Evolutionary conservation across 2,113 vertebrate genomes (phyloP), one percentile per base, ranked within the genome.

Genomic region (Nannobrachium achirus): DNA sequence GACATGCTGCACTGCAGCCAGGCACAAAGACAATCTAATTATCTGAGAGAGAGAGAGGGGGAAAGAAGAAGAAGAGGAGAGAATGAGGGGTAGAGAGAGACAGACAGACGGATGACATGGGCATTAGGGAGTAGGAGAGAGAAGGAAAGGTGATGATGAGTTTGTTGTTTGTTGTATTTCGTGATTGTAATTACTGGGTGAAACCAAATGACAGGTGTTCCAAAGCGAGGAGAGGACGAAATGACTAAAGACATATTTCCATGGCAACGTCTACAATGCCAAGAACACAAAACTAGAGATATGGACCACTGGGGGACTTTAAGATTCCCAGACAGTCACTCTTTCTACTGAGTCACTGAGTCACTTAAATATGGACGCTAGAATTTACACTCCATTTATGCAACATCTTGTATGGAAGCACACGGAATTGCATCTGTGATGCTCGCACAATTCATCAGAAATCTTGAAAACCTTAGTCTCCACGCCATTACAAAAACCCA

Each of bases 21-120:
- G 79, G 77, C 61, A 85, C 82, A 59, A 79, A 72, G 74, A 75
- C 76, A 85, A 89, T 87, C 71, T 75, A 82, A 90, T 90, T 84
- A 87, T 78, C 69, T 57, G 10, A 40, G 42, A 66, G 3, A 14
- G 20, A 33, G 14, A 9, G 41, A 4, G 44, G 40, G 40, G 73
- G 75, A 64, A 76, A 66, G 80, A 53, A 33, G 25, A 33, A 3
- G 11, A 71, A 60, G 61, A 25, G 63, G 51, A 61, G 69, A 40
- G 68, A 49, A 15, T 7, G n/a, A 3, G 18, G 11, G 48, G 40
- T 51, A 8, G 0, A 13, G 20, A 46, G 8, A n/a, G 10, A 50
- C 1, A 56, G 42, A 44, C 15, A 56, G 10, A 59, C 40, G 59
- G 66, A 18, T 7, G 7, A 20, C n/a, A 1, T 7, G 44, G 44